These are phyloP conservation scores for Anguilla megastoma DNA, from an alignment of 2,797 vertebrate species.

Conservation along the genomic window DNA sequence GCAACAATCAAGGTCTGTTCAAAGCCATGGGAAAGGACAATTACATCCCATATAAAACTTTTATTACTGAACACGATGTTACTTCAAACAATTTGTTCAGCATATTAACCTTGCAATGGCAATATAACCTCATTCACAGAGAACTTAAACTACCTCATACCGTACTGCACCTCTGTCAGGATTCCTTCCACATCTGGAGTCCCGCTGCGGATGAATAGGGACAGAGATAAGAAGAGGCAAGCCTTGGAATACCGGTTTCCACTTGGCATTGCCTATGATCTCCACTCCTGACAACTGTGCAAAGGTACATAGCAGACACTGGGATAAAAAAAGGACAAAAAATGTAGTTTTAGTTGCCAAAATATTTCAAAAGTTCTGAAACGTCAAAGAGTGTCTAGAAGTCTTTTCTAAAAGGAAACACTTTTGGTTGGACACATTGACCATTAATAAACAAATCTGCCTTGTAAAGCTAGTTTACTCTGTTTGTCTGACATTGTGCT, in stretches of 20 bases:
- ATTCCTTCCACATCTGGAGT: not conserved
- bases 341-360: not conserved
- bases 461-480: not conserved
- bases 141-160: not conserved
- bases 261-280: not conserved
- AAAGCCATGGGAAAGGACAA: constrained; percentile 14
- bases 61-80: constrained; percentile 1
- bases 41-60: not conserved
- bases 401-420: not conserved
- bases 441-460: not conserved
- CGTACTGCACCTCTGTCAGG: not conserved
- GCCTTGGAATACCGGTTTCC: not conserved
- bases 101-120: constrained; percentile 12
- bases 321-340: not conserved
- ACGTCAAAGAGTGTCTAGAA: not conserved
- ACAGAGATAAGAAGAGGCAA: not conserved
- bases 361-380: not conserved
- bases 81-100: constrained; percentile 15
- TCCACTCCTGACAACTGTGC: not conserved
- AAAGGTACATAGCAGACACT: not conserved
- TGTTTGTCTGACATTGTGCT: not conserved
- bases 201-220: not conserved
- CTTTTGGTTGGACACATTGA: not conserved
- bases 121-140: constrained; percentile 5
- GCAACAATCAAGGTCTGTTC: not conserved